Conservation (phyloP, 2,888 invertebrate genomes). For the Parapristionchus giblindavisi region DNA sequence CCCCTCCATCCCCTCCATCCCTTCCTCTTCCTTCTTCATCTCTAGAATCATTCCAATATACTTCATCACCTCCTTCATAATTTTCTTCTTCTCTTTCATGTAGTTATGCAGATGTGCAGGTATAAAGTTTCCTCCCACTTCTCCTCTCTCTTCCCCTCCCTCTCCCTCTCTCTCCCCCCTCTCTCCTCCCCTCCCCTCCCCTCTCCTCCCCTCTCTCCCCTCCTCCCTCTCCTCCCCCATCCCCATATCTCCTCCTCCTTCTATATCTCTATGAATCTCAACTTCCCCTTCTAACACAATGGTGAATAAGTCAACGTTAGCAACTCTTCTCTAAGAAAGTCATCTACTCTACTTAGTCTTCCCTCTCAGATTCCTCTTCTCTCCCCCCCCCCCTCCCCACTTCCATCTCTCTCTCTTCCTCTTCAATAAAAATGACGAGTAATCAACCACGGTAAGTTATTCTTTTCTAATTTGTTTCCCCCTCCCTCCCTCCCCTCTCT, state of each 20-base stretch:
- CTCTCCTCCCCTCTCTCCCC: not conserved
- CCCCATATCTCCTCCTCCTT: no score
- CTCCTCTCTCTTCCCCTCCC: not conserved
- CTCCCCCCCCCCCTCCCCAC: not conserved
- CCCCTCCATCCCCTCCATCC: not conserved
- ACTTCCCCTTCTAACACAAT: no score
- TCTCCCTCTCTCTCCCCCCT: not conserved
- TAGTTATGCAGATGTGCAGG: not conserved
- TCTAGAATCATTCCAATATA: not conserved
- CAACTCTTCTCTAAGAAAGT: no score
- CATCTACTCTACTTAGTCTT: constrained; percentile 1
- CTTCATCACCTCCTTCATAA: not conserved
- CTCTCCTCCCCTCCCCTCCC: not conserved
- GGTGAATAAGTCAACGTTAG: no score
- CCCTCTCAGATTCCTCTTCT: not conserved
- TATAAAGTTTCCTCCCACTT: not conserved
- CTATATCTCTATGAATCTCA: no score
- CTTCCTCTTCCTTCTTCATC: not conserved
- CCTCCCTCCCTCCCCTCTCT: constrained; percentile 7
- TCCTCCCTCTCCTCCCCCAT: constrained; percentile 3
- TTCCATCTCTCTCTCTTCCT: not conserved
- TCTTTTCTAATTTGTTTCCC: not conserved
- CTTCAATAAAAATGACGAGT: not conserved
- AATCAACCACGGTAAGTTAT: not conserved
- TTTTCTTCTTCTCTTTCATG: not conserved